These are phyloP conservation scores for Peromyscus polionotus DNA, from an alignment of 2,113 vertebrate genomes.

Conservation along the genomic window DNA sequence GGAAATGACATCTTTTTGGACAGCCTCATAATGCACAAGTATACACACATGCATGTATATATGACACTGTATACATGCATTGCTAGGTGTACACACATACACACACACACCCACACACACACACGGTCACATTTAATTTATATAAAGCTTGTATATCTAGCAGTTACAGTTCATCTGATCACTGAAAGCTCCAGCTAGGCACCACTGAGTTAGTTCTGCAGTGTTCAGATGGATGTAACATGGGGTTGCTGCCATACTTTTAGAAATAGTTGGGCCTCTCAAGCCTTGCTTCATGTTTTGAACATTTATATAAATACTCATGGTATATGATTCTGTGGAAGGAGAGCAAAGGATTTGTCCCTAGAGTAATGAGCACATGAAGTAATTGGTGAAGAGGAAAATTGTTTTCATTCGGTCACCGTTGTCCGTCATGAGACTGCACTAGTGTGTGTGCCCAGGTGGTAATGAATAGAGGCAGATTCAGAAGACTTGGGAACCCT, in stretches of 20 bases:
- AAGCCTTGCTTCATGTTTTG: background rate
- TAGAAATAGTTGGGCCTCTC: background rate
- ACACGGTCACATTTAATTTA: background rate
- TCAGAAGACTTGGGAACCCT: background rate
- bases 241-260: background rate
- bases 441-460: background rate
- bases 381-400: slow-evolving; percentile 11
- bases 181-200: slow-evolving; percentile 28
- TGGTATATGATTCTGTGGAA: background rate
- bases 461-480: background rate
- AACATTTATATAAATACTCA: background rate
- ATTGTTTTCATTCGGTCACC: slow-evolving; percentile 38
- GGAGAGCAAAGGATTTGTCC: background rate
- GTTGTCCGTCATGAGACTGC: background rate
- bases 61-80: background rate
- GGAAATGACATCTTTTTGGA: slow-evolving; percentile 56
- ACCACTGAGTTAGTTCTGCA: slow-evolving; percentile 13
- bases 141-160: background rate
- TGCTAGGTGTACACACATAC: background rate
- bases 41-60: background rate
- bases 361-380: background rate
- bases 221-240: background rate
- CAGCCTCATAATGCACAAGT: background rate
- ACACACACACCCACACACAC: too few species aligned
- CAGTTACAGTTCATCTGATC: background rate